Evolutionary conservation across 1,140 invertebrate genomes (phyloP).

Genomic region (Hylaeus volcanicus): DNA sequence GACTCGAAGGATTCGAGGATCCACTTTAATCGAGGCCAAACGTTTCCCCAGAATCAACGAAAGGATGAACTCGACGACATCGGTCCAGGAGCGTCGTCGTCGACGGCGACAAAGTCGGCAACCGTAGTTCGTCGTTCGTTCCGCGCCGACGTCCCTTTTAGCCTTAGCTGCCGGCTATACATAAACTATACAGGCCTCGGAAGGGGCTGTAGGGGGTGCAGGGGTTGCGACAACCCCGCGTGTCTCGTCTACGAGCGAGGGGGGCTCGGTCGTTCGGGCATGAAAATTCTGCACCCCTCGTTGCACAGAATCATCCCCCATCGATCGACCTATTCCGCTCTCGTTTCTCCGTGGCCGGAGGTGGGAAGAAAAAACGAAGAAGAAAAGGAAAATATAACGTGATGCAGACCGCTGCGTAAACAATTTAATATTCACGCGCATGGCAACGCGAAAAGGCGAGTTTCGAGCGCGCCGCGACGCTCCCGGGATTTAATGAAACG

Average conservation of each 20-base stretch:
- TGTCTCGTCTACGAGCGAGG: conserved; percentile 56
- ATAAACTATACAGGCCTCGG: conserved; percentile 52
- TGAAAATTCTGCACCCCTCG: conserved; percentile 70
- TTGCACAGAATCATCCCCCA: conserved; percentile 66
- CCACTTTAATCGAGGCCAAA: conserved; percentile 41
- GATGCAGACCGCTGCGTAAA: conserved; percentile 25
- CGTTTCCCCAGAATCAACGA: conserved; percentile 44
- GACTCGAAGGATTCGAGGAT: conserved; percentile 25
- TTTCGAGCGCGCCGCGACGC: neutral
- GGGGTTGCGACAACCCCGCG: conserved; percentile 54
- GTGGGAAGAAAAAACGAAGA: neutral
- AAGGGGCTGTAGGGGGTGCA: conserved; percentile 13
- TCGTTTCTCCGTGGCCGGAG: conserved; percentile 30
- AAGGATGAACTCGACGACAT: conserved; percentile 37
- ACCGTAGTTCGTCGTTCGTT: conserved; percentile 26
- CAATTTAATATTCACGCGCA: conserved; percentile 45
- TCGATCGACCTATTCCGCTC: conserved; percentile 61
- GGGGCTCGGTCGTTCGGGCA: conserved; percentile 61
- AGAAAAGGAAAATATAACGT: neutral
- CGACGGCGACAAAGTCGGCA: conserved; percentile 21
- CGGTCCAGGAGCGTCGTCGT: conserved; percentile 16
- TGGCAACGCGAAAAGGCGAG: neutral
- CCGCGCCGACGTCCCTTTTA: conserved; percentile 56
- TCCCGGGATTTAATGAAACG: conserved; percentile 15
- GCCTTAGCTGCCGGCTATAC: conserved; percentile 63